Percentiles rank a stretch among this genome's conserved stretches.
Evolutionary conservation across 2,113 vertebrate species (phyloP).

Genomic region (Cynocephalus volans): DNA sequence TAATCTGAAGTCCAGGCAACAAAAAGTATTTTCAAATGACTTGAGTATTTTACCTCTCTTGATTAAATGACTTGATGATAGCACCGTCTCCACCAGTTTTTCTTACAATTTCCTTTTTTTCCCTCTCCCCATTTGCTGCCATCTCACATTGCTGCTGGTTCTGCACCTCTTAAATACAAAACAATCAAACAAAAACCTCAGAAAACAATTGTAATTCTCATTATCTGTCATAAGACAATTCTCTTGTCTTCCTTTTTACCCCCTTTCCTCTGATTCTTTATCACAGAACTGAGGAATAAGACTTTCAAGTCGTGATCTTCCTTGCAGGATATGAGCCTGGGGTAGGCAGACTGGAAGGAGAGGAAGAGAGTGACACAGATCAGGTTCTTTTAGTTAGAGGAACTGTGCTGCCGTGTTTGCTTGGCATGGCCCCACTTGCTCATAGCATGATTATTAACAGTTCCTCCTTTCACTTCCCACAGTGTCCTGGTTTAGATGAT

Average conservation of each 20-base stretch:
- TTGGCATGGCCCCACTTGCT: background rate
- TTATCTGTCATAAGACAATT: background rate
- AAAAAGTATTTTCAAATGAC: background rate
- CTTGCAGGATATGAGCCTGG: background rate
- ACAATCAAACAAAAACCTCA: background rate
- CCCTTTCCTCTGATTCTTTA: background rate
- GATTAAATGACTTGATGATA: background rate
- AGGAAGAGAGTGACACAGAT: background rate
- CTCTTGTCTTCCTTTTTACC: background rate
- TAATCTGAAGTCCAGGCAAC: background rate
- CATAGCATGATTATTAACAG: background rate
- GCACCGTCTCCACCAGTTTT: background rate
- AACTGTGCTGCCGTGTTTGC: background rate
- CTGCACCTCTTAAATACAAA: background rate
- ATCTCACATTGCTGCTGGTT: background rate
- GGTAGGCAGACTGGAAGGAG: background rate
- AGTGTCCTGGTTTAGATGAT: background rate
- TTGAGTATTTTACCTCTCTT: slow-evolving; percentile 4
- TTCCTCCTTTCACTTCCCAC: background rate
- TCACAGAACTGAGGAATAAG: background rate
- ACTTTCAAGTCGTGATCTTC: background rate
- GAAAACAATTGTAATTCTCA: background rate
- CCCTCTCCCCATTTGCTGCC: background rate
- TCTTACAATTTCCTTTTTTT: background rate
- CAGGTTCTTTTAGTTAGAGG: background rate